A percentile compares a stretch with the other conserved stretches of the same genome.
phyloP scores from a whole-genome alignment of 2,113 vertebrate species.

The Trinectes maculatus region DNA sequence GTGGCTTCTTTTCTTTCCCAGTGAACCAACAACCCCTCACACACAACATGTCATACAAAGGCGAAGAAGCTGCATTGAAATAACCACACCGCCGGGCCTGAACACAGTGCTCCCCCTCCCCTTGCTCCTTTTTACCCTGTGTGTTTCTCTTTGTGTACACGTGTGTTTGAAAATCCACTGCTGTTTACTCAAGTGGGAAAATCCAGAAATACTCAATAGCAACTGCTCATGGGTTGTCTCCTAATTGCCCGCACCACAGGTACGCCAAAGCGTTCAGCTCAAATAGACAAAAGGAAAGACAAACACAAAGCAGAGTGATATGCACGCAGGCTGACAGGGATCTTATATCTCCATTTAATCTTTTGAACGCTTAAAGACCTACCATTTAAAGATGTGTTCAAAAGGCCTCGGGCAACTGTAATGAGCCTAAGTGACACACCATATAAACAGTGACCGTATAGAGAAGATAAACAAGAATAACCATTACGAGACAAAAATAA shows the following conservation, averaged over 20 bases:
- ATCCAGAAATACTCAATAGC: conserved; percentile 47
- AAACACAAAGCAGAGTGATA: conserved; percentile 32
- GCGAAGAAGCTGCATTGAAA: conserved; percentile 48
- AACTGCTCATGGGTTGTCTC: conserved; percentile 32
- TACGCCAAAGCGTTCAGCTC: conserved; percentile 51
- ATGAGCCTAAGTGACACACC: conserved; percentile 36
- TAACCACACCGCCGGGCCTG: conserved; percentile 46
- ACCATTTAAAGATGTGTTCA: conserved; percentile 50
- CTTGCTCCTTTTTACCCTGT: conserved; percentile 35
- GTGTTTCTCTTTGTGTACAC: too few species aligned
- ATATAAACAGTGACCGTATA: conserved; percentile 23
- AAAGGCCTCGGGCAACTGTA: conserved; percentile 45
- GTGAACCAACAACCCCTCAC: conserved; percentile 48
- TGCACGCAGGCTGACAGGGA: conserved; percentile 12
- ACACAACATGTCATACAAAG: conserved; percentile 43
- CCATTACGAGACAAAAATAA: conserved; percentile 23
- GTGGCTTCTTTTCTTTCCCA: conserved; percentile 38
- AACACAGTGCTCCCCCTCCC: conserved; percentile 28
- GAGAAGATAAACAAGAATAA: conserved; percentile 37
- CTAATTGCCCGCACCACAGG: conserved; percentile 50
- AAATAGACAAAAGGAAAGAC: conserved; percentile 50
- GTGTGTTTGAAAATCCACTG: conserved; percentile 17
- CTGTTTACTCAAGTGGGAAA: conserved; percentile 44
- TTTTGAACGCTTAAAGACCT: conserved; percentile 40
- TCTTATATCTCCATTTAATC: conserved; percentile 51